Percentiles rank a stretch among this genome's conserved stretches.
phyloP scores from a whole-genome alignment of 2,113 vertebrate species.

The Leucopternis melanops region DNA sequence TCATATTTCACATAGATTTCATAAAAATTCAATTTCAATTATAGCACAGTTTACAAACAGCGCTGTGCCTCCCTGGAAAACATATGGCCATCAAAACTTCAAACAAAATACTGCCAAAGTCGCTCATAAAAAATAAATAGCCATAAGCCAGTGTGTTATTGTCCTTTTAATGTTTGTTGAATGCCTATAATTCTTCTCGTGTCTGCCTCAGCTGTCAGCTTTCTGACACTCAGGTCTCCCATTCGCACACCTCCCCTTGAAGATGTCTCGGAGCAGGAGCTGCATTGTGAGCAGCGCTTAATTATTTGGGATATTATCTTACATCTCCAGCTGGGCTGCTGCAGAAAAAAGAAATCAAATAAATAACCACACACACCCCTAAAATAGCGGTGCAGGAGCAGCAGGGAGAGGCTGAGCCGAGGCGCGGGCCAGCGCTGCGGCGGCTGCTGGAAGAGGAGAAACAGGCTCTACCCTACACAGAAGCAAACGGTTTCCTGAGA shows the following conservation, averaged over 20 bases:
- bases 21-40: constrained; percentile 71
- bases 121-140: constrained; percentile 58
- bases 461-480: not conserved
- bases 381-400: accelerated
- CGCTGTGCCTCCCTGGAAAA: constrained; percentile 51
- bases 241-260: not conserved
- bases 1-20: constrained; percentile 63
- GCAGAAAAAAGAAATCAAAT: not conserved
- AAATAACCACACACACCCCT: not conserved
- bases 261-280: not conserved
- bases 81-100: constrained; percentile 69
- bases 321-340: constrained; percentile 2
- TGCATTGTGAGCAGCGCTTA: not conserved
- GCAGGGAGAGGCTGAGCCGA: not conserved
- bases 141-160: constrained; percentile 62
- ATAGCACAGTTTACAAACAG: constrained; percentile 61
- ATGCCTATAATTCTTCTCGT: constrained; percentile 37
- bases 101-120: constrained; percentile 61
- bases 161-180: constrained; percentile 59
- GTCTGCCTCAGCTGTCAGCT: not conserved
- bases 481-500: not conserved
- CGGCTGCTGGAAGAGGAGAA: not conserved
- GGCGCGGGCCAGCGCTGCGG: accelerated
- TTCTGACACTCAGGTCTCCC: not conserved
- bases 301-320: constrained; percentile 2